Conservation (phyloP, 2,113 vertebrate genomes). For the Microtus montanus region DNA sequence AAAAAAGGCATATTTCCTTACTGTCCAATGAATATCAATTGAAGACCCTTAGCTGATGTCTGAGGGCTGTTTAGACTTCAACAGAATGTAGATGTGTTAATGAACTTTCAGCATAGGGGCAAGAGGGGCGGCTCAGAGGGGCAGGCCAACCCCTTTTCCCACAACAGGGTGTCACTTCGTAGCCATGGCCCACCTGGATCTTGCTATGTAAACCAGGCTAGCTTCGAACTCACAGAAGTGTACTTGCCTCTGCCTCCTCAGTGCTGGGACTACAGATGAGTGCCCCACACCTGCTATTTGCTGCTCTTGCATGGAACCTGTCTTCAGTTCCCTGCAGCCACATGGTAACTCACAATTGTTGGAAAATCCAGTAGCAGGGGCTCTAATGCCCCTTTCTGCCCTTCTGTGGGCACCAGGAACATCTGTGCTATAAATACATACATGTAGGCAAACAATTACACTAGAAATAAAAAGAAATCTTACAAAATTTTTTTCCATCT, state of each 20-base stretch:
- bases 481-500: neutral
- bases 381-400: neutral
- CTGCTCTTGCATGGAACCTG: neutral
- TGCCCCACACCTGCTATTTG: neutral
- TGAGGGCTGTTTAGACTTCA: neutral
- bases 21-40: neutral
- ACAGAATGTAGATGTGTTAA: neutral
- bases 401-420: neutral
- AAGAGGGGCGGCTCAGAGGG: neutral
- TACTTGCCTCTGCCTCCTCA: neutral
- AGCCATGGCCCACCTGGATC: neutral
- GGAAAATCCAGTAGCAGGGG: neutral
- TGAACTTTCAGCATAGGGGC: neutral
- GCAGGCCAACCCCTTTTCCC: too few relatives aligned
- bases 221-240: neutral
- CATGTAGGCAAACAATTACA: neutral
- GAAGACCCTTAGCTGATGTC: neutral
- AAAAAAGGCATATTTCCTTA: neutral
- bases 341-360: neutral
- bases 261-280: neutral
- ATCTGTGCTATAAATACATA: neutral
- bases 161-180: neutral
- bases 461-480: neutral
- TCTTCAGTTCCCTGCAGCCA: neutral
- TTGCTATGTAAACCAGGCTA: neutral